These are phyloP conservation scores for Solea senegalensis DNA, from an alignment of 2,113 vertebrate genomes.

Conservation along the genomic window DNA sequence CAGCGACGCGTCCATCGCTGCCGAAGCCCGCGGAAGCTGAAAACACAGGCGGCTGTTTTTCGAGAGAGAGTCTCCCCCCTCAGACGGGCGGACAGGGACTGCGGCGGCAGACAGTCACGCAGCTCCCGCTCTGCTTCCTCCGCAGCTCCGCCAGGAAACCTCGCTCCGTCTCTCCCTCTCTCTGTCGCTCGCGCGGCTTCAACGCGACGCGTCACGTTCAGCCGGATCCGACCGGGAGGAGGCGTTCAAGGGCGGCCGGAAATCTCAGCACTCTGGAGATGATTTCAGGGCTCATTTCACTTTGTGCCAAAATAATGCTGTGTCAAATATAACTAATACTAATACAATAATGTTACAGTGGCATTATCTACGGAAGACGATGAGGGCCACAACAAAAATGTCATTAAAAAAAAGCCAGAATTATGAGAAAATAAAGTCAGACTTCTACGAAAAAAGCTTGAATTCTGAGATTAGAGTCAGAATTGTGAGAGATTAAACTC, in stretches of 20 bases:
- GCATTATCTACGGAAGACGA: too few relatives aligned
- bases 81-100: constrained; percentile 43
- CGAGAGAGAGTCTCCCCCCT: constrained; percentile 30
- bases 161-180: constrained; percentile 23
- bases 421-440: too few relatives aligned
- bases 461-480: too few relatives aligned
- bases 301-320: too few relatives aligned
- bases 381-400: too few relatives aligned
- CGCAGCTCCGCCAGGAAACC: constrained; percentile 74
- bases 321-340: too few relatives aligned
- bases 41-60: constrained; percentile 1
- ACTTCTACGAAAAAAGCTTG: too few relatives aligned
- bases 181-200: constrained; percentile 15
- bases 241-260: constrained; percentile 58
- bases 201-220: constrained; percentile 75
- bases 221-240: constrained; percentile 69
- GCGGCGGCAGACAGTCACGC: constrained; percentile 39
- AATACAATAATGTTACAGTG: too few relatives aligned
- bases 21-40: constrained; percentile 24
- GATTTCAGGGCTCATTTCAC: too few relatives aligned
- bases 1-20: constrained; percentile 70
- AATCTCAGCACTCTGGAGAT: not conserved
- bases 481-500: too few relatives aligned
- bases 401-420: too few relatives aligned
- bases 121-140: constrained; percentile 64